phyloP scores from a whole-genome alignment of 2,888 invertebrate species.

The Neoscelio sp. region DNA sequence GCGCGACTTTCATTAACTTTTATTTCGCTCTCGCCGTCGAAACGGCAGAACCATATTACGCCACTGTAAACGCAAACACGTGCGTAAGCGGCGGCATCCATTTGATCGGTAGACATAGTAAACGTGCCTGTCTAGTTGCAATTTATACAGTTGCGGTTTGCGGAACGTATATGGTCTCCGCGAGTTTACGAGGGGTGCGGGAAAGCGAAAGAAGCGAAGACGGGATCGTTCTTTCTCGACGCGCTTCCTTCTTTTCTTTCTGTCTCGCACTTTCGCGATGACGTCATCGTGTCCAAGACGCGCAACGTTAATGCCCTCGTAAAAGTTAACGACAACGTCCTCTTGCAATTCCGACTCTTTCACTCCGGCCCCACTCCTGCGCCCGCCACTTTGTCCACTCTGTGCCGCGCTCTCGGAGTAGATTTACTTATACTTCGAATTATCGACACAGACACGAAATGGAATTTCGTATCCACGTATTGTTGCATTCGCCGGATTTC shows the following conservation, averaged over 20 bases:
- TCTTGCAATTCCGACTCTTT: constrained; percentile 77
- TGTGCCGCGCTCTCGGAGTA: constrained; percentile 20
- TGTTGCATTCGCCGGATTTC: constrained; percentile 64
- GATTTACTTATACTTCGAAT: constrained; percentile 74
- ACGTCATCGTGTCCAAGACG: constrained; percentile 81
- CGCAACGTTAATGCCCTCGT: constrained; percentile 82
- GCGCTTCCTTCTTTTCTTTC: constrained; percentile 73
- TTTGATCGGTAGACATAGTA: constrained; percentile 36
- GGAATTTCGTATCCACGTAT: constrained; percentile 74
- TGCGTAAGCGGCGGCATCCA: constrained; percentile 26
- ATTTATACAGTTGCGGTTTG: constrained; percentile 61
- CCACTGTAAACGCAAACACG: constrained; percentile 38
- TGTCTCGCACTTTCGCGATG: constrained; percentile 72
- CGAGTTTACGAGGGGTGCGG: constrained; percentile 48
- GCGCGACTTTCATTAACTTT: constrained; percentile 50
- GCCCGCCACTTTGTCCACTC: constrained; percentile 30
- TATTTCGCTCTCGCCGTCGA: constrained; percentile 33
- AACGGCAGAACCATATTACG: constrained; percentile 9
- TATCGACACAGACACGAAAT: constrained; percentile 80
- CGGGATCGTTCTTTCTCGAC: constrained; percentile 63
- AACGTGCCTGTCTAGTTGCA: constrained; percentile 46
- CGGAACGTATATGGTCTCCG: constrained; percentile 10
- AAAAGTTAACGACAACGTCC: constrained; percentile 83
- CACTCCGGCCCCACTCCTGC: constrained; percentile 21
- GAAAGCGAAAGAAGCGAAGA: constrained; percentile 46